Percentiles rank a stretch among this genome's conserved stretches.
Conservation (phyloP, 2,113 vertebrate species). For the Leptodactylus fuscus region DNA sequence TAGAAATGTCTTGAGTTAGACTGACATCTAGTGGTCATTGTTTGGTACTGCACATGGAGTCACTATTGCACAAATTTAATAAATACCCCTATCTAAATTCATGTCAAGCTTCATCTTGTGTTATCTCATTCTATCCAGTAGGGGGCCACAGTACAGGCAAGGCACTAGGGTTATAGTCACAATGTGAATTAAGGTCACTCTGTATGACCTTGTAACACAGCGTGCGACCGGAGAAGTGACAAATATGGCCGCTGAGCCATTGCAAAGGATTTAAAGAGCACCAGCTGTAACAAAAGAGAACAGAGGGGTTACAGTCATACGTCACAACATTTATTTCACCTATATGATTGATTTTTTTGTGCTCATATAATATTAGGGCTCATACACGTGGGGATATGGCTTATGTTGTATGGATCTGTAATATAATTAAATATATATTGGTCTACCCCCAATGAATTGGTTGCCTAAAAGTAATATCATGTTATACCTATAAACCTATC, state of each 20-base stretch:
- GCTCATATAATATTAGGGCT: background rate
- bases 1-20: background rate
- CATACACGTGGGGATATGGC: background rate
- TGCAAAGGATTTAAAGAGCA: background rate
- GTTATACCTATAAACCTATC: too few species aligned
- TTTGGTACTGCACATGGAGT: background rate
- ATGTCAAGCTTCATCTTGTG: background rate
- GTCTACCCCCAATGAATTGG: too few species aligned
- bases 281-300: background rate
- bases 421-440: too few species aligned
- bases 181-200: background rate
- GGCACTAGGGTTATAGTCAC: background rate
- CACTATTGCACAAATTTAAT: background rate
- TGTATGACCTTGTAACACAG: background rate
- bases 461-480: too few species aligned
- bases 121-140: too few species aligned
- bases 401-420: background rate
- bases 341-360: background rate
- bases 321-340: too few species aligned
- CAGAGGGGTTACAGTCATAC: too few species aligned
- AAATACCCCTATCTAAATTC: background rate
- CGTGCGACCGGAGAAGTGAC: background rate
- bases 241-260: too few species aligned
- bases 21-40: conserved; percentile 17
- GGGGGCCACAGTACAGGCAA: background rate